Percentiles rank a stretch among this genome's conserved stretches.
phyloP scores from a whole-genome alignment of 2,888 invertebrate genomes.

The Thecophora atra region DNA sequence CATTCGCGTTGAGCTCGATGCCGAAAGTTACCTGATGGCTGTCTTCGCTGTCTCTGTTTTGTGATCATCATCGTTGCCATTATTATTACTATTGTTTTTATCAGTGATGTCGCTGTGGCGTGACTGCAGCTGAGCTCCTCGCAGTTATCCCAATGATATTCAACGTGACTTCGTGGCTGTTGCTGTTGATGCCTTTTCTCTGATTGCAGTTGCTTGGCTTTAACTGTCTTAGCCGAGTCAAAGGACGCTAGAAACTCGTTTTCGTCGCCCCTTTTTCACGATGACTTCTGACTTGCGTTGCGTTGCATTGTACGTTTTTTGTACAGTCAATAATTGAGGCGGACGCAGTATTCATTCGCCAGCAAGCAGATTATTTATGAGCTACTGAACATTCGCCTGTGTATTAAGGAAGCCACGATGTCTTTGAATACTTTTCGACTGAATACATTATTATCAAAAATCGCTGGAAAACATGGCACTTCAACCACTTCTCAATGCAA shows the following conservation, averaged over 20 bases:
- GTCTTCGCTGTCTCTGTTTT: neutral
- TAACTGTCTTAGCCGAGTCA: neutral
- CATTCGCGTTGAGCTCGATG: too few species aligned
- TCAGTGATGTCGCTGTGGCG: too few species aligned
- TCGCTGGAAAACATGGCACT: too few species aligned
- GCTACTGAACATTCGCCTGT: neutral
- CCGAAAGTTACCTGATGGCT: neutral
- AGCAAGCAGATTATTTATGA: constrained; percentile 18
- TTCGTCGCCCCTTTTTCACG: neutral
- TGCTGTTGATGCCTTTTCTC: neutral
- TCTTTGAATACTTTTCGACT: too few species aligned
- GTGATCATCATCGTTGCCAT: too few species aligned
- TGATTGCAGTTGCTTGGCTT: neutral
- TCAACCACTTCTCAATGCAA: neutral
- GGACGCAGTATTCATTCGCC: neutral
- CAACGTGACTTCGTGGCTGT: neutral
- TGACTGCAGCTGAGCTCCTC: too few species aligned
- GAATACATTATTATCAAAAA: too few species aligned
- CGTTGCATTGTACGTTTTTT: neutral
- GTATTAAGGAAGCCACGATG: too few species aligned
- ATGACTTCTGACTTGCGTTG: neutral
- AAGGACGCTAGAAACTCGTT: neutral
- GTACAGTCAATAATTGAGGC: constrained; percentile 12
- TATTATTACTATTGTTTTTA: too few species aligned
- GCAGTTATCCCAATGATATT: too few species aligned